These are phyloP conservation scores for Dasyornis broadbenti DNA, from an alignment of 2,113 vertebrate species.

Conservation along the genomic window DNA sequence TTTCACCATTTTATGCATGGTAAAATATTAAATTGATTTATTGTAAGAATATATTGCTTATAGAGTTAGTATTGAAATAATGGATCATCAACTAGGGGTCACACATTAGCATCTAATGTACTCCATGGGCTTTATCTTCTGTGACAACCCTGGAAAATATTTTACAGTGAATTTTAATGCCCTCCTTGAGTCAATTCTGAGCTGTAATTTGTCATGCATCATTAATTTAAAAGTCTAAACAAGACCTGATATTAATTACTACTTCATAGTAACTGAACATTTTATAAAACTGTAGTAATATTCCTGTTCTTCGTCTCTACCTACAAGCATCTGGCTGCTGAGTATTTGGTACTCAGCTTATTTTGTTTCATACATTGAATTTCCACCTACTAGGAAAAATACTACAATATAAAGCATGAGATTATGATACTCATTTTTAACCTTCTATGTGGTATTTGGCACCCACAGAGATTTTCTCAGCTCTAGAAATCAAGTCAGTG, in stretches of 20 bases:
- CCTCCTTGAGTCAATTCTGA: background rate
- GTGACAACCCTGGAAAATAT: background rate
- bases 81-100: background rate
- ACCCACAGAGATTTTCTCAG: slow-evolving; percentile 6
- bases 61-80: background rate
- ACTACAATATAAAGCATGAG: background rate
- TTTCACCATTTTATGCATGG: background rate
- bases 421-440: background rate
- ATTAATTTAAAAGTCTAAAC: slow-evolving; percentile 18
- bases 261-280: background rate
- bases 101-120: background rate
- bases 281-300: background rate
- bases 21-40: background rate
- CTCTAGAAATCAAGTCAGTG: background rate
- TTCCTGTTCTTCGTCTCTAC: background rate
- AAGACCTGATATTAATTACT: slow-evolving; percentile 4
- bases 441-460: background rate
- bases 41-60: background rate
- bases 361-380: background rate
- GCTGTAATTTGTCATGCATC: background rate
- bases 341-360: background rate
- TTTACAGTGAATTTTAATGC: slow-evolving; percentile 16
- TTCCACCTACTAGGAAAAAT: background rate
- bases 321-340: background rate
- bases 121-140: background rate